Evolutionary conservation across 2,797 vertebrate genomes (phyloP), one percentile per base, ranked within the genome.

Genomic region (Sebastes goodei): DNA sequence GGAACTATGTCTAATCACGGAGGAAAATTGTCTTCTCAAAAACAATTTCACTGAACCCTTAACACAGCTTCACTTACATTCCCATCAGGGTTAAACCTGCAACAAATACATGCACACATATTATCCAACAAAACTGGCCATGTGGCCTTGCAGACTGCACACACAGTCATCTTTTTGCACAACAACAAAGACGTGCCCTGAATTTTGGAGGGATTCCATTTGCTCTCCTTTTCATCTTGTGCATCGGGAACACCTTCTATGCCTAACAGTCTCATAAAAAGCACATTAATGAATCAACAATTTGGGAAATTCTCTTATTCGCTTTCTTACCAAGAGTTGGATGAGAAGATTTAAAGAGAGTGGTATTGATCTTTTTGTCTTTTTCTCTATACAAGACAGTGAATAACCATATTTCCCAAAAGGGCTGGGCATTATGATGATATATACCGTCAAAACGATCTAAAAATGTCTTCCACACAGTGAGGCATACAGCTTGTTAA

Each of bases 11-110:
- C 59, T 64, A 81, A 86, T 76, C 38, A 29, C 27, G 68, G 46
- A 74, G 32, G 69, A 38, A 81, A 83, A 82, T 84, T 32, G 63
- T 62, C 33, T 73, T 80, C 60, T 84, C 27, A 75, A 77, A 81
- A 49, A 32, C 69, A 57, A 84, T 84, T 87, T 80, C 65, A 38
- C 53, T 56, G 29, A 30, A 64, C 29, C 64, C 30, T 66, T 66
- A 72, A 76, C 10, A 25, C 32, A 33, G 63, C 25, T 71, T 75
- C 10, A 0, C 49, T 65, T 69, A 75, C 60, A 35, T 25, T 71
- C 61, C 35, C 67, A 80, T 62, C 53, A 78, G 35, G 38, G 33
- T 63, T 80, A 49, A n/a, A 68, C 56, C 68, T 38, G 57, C 21
- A 71, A 81, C 65, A 69, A 71, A 71, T n/a, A 67, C 10, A 57